phyloP scores from a whole-genome alignment of 2,797 vertebrate genomes.

The Sebastes wilsoni region DNA sequence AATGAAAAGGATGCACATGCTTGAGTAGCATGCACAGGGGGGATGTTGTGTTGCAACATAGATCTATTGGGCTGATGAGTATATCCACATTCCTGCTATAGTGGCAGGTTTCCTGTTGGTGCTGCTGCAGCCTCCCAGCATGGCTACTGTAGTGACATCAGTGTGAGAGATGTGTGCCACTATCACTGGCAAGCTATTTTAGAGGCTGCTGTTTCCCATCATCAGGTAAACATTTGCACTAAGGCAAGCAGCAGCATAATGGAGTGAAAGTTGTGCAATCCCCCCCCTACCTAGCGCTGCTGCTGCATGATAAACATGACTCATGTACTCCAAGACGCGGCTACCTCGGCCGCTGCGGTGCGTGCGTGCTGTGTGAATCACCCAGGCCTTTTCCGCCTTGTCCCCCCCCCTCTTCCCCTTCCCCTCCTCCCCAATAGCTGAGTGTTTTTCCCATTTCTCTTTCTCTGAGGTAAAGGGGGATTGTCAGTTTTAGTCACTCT shows the following conservation, averaged over 20 bases:
- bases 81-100: not conserved
- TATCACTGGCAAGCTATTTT: conserved; percentile 37
- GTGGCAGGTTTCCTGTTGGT: not conserved
- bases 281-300: conserved; percentile 45
- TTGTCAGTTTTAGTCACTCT: conserved; percentile 71
- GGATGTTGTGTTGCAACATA: not conserved
- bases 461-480: conserved; percentile 66
- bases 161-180: conserved; percentile 11
- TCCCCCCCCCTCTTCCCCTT: not conserved
- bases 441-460: conserved; percentile 49
- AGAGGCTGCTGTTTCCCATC: conserved; percentile 52
- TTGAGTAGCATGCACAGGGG: not conserved
- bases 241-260: conserved; percentile 60
- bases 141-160: conserved; percentile 3
- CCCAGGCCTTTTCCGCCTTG: conserved; percentile 53
- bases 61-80: not conserved
- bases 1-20: conserved; percentile 30
- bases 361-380: conserved; percentile 76
- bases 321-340: conserved; percentile 79
- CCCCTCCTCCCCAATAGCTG: conserved; percentile 24
- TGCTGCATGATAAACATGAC: conserved; percentile 82
- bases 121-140: conserved; percentile 10
- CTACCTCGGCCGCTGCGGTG: conserved; percentile 74
- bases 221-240: conserved; percentile 75
- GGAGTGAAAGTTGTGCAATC: conserved; percentile 72